Evolutionary conservation across 2,113 vertebrate genomes (phyloP).

Genomic region (Alosa alosa): DNA sequence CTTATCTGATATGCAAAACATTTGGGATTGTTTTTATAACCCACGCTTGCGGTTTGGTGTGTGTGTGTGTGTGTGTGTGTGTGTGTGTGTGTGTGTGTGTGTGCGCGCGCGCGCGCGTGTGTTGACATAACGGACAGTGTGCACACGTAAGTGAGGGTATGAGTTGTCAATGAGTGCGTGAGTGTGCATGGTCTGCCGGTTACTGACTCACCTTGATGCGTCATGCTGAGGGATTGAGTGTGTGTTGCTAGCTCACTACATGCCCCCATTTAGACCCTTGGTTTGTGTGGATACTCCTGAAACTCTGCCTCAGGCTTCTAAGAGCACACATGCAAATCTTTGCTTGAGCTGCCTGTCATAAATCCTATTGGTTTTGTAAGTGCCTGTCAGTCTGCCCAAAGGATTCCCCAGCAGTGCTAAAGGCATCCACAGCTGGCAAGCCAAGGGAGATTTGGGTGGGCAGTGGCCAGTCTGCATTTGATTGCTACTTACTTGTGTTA

Average conservation of each 20-base stretch:
- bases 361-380: background rate
- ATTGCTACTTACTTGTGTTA: background rate
- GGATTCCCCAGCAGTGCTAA: background rate
- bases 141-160: background rate
- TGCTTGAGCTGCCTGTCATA: background rate
- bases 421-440: background rate
- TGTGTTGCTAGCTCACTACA: background rate
- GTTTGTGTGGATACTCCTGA: too few relatives aligned
- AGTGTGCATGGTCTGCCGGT: background rate
- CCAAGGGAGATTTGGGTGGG: background rate
- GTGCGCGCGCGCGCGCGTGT: background rate
- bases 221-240: background rate
- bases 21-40: constrained; percentile 2
- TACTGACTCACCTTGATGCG: constrained; percentile 1
- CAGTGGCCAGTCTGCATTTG: background rate
- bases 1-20: background rate
- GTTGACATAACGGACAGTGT: background rate
- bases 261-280: background rate
- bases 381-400: background rate
- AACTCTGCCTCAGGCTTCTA: background rate
- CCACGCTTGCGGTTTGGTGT: background rate
- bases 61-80: background rate
- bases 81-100: background rate
- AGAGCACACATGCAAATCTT: constrained; percentile 2
- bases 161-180: background rate